phyloP scores from a whole-genome alignment of 2,113 vertebrate genomes.

The Cebidichthys violaceus region DNA sequence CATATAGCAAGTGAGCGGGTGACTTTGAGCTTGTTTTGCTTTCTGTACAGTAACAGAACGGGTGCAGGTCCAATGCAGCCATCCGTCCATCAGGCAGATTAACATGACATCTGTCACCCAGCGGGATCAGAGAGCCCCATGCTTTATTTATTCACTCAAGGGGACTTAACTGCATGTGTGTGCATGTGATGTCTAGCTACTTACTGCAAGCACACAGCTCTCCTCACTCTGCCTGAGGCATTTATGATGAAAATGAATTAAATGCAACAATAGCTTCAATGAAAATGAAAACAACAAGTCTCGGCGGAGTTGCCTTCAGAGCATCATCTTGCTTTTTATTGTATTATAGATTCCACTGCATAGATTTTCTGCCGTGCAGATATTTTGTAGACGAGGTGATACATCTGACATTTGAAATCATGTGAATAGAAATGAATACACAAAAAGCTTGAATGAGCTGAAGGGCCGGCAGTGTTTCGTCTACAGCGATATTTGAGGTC shows the following conservation, averaged over 20 bases:
- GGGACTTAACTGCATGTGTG: conserved; percentile 56
- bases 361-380: conserved; percentile 37
- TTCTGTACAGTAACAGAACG: conserved; percentile 32
- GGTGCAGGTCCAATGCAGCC: conserved; percentile 53
- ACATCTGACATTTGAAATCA: conserved; percentile 53
- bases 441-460: conserved; percentile 18
- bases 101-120: conserved; percentile 81
- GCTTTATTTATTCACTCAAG: conserved; percentile 73
- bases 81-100: conserved; percentile 75
- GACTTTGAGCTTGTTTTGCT: conserved; percentile 20
- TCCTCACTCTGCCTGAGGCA: conserved; percentile 50
- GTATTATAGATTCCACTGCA: conserved; percentile 43
- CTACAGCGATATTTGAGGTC: conserved; percentile 22
- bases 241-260: conserved; percentile 70
- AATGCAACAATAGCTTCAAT: conserved; percentile 66
- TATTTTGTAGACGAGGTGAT: conserved; percentile 47
- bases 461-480: conserved; percentile 8
- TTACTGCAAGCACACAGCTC: conserved; percentile 46
- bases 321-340: conserved; percentile 37
- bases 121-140: conserved; percentile 70
- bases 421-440: conserved; percentile 2
- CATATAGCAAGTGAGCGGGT: neutral
- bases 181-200: conserved; percentile 47
- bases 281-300: conserved; percentile 57
- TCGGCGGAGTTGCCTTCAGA: conserved; percentile 43